These are phyloP conservation scores for Aradophagus sp. DNA, from an alignment of 1,140 invertebrate genomes.

Conservation along the genomic window DNA sequence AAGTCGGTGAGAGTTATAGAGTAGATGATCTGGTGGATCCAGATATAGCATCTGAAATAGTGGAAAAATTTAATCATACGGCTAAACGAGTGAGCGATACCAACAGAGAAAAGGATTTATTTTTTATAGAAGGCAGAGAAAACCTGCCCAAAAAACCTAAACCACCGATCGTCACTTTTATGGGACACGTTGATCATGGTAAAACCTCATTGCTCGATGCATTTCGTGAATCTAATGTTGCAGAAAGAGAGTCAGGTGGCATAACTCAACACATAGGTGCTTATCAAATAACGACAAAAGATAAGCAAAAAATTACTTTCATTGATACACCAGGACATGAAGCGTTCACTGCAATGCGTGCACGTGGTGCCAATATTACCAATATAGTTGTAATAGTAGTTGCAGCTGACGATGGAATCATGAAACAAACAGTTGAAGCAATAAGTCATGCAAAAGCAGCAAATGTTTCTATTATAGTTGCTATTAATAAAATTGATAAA, in stretches of 20 bases:
- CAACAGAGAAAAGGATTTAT: constrained; percentile 23
- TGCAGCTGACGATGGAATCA: constrained; percentile 84
- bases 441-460: constrained; percentile 66
- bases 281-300: constrained; percentile 74
- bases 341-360: constrained; percentile 80
- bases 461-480: constrained; percentile 78
- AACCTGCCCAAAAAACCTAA: constrained; percentile 65
- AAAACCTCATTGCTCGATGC: constrained; percentile 83
- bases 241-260: constrained; percentile 80
- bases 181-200: constrained; percentile 86
- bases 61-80: constrained; percentile 23
- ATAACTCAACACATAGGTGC: constrained; percentile 87
- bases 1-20: constrained; percentile 22
- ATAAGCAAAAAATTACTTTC: constrained; percentile 77
- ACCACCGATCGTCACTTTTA: constrained; percentile 82
- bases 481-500: constrained; percentile 85
- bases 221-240: constrained; percentile 78
- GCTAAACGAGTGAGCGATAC: constrained; percentile 24
- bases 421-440: constrained; percentile 79
- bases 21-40: constrained; percentile 19
- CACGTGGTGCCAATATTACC: constrained; percentile 77
- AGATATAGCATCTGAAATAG: constrained; percentile 23
- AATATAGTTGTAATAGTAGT: constrained; percentile 83
- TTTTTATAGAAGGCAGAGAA: constrained; percentile 27
- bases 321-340: constrained; percentile 84